These are phyloP conservation scores for Uropsilus gracilis DNA, from an alignment of 2,113 vertebrate genomes.

Conservation along the genomic window DNA sequence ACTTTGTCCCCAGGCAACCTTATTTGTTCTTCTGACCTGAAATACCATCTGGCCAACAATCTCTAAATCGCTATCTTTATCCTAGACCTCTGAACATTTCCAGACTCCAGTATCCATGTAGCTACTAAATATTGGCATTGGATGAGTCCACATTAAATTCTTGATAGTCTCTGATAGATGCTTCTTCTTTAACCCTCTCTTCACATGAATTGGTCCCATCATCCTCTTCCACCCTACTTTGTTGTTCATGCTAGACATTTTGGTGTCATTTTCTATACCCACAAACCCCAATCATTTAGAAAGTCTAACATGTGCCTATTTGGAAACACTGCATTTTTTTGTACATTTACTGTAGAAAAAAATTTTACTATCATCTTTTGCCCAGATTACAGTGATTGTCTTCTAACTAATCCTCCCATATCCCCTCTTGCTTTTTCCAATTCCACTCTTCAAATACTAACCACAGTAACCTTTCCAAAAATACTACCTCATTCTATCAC, in stretches of 20 bases:
- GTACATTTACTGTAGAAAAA: too few relatives aligned
- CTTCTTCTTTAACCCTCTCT: neutral
- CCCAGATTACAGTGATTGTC: neutral
- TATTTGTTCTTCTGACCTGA: neutral
- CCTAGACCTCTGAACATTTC: neutral
- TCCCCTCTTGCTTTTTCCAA: neutral
- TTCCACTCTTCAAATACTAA: neutral
- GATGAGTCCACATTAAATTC: neutral
- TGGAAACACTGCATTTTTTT: neutral
- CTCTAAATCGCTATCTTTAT: neutral
- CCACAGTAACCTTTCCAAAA: neutral
- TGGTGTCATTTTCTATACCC: neutral
- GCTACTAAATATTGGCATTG: neutral
- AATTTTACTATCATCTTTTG: neutral
- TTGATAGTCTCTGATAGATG: neutral
- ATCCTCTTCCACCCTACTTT: neutral
- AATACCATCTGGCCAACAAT: neutral
- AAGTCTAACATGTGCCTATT: neutral
- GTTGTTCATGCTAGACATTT: neutral
- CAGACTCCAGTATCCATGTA: neutral
- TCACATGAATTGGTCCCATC: neutral
- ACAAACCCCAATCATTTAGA: neutral
- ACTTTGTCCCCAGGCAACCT: neutral
- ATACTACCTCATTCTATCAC: neutral
- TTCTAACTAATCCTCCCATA: neutral